Evolutionary conservation across 2,888 invertebrate species (phyloP), one percentile per base, ranked within the genome.

Genomic region (Epinotia nisella): DNA sequence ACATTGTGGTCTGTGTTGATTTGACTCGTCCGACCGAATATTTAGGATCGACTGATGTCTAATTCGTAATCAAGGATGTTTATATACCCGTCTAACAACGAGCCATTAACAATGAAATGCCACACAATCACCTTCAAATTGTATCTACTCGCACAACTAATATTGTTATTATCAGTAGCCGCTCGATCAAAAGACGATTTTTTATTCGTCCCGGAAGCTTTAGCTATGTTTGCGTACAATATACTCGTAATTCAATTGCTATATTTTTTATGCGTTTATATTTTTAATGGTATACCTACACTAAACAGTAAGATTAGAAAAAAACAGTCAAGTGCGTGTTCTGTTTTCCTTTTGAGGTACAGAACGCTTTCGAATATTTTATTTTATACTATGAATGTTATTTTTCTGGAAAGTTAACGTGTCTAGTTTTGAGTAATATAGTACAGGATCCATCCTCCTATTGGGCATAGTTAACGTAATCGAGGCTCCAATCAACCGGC

Each of bases 1-100:
- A 90, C 93, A 94, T 93, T 82, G 84, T 93, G 91, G 90, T 92
- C 90, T 91, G 90, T 87, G 91, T 90, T 89, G 87, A 70, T 64
- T 70, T 62, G 66, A 82, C 82, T 86, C 83, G 78, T 81, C 81
- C 84, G 83, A 81, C 83, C 85, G 83, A 84, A n/a, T n/a, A n/a
- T n/a, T 81, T 80, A 83, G 85, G 85, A 89, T 87, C 85, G 87
- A 93, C 89, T 93, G 91, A 92, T 93, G 88, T 76, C 81, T 77
- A 78, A 80, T 76, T 74, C 77, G 56, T 73, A 74, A 69, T 76
- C 80, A 80, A 78, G 76, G 84, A 88, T 85, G 83, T 81, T 92
- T 93, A 84, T 92, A 93, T 93, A 93, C 80, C 74, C 51, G 62
- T 67, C 74, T 62, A 74, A 75, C 76, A 73, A 75, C 71, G 72